These are phyloP conservation scores for Tetrapedia diversipes DNA, from an alignment of 2,888 invertebrate species.

Conservation along the genomic window DNA sequence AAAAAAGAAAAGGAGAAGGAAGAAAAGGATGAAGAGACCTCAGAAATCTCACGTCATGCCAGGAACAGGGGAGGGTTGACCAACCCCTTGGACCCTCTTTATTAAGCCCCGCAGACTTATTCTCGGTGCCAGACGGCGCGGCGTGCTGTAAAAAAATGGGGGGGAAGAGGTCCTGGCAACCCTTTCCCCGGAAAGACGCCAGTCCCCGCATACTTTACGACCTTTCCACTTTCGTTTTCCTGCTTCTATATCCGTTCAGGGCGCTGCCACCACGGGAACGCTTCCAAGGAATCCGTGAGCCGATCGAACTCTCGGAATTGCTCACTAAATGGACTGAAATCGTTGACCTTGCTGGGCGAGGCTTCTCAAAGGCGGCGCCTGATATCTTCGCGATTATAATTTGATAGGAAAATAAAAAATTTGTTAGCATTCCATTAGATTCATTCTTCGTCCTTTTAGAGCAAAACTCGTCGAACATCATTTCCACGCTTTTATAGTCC, in stretches of 20 bases:
- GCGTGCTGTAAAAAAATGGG: constrained; percentile 47
- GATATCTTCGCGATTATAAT: neutral
- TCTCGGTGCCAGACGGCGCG: constrained; percentile 65
- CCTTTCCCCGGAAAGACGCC: constrained; percentile 56
- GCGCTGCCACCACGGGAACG: constrained; percentile 7
- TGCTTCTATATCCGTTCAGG: constrained; percentile 24
- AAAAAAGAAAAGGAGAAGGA: constrained; percentile 16
- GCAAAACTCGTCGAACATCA: no score
- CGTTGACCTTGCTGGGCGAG: constrained; percentile 22
- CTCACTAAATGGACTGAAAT: constrained; percentile 35
- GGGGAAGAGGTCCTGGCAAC: constrained; percentile 57
- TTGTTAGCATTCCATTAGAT: no score
- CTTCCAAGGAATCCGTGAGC: constrained; percentile 27
- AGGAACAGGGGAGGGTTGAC: constrained; percentile 54
- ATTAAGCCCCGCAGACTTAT: constrained; percentile 61
- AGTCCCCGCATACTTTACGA: constrained; percentile 56
- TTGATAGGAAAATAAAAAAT: no score
- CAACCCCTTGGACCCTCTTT: constrained; percentile 61
- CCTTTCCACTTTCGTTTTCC: constrained; percentile 54
- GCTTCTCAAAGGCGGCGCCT: constrained; percentile 13
- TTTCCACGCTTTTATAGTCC: no score
- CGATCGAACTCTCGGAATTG: constrained; percentile 30
- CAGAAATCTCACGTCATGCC: constrained; percentile 56
- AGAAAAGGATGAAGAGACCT: constrained; percentile 38
- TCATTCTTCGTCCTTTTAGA: no score